Evolutionary conservation across 2,888 invertebrate genomes (phyloP), one percentile per base, ranked within the genome.

Genomic region (Leucoma salicis): DNA sequence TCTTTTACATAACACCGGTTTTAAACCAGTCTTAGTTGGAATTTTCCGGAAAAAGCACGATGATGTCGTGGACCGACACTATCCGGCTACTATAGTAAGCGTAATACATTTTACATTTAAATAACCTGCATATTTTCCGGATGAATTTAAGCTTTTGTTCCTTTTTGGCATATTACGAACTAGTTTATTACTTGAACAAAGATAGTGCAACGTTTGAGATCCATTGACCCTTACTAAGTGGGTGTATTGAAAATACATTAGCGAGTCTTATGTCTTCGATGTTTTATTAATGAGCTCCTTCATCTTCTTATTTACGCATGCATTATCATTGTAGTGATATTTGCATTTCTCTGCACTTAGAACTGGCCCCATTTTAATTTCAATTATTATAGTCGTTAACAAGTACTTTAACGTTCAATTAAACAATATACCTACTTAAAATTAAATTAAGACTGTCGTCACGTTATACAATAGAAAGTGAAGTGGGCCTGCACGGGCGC

Each of bases 391-490:
- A 50, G 36, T 37, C 25, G 25, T 0, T 36, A 35, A 33, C 39
- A 44, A 45, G 46, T 35, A 48, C 48, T 43, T 56, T 53, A 54
- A 53, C 49, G 39, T 47, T 47, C 42, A 63, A 56, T 59, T 48
- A 39, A 39, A 47, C 49, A 37, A 53, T 56, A 57, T 61, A 41
- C n/a, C n/a, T 21, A 21, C 8, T 6, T 21, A 21, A 55, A 66
- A 49, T 57, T 43, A 59, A 54, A 56, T 44, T 37, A 53, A 60
- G 55, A 39, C 53, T 54, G 60, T 61, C 58, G 64, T 66, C 72
- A 70, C 78, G 69, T 78, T 39, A 53, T 65, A 81, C 79, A 80
- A 79, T 88, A 87, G 87, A 88, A 88, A 88, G 87, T 87, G 87
- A 87, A 85, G 86, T 76, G 72, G 73, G 65, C 66, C 53, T 71